phyloP scores from a whole-genome alignment of 2,113 vertebrate genomes.

The Pelusios castaneus region DNA sequence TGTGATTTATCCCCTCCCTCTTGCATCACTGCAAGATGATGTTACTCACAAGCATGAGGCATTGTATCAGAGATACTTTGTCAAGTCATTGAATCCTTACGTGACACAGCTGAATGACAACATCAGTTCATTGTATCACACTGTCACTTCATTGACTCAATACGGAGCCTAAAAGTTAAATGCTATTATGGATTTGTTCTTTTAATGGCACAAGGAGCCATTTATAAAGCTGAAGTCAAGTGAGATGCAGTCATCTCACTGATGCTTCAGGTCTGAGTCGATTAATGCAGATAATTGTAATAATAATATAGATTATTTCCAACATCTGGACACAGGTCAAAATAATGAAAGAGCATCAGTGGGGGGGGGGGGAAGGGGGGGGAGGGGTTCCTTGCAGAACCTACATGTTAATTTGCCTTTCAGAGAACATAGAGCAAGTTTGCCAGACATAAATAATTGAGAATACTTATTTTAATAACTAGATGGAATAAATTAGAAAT shows the following conservation, averaged over 20 bases:
- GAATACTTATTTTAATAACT: slow-evolving; percentile 22
- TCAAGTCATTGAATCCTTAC: background rate
- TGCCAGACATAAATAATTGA: background rate
- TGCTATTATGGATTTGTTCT: background rate
- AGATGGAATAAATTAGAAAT: slow-evolving; percentile 35
- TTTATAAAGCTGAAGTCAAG: background rate
- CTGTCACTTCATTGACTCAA: background rate
- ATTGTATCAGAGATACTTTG: background rate
- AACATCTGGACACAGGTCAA: background rate
- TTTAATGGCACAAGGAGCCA: background rate
- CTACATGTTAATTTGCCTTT: background rate
- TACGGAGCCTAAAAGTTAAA: background rate
- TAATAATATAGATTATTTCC: background rate
- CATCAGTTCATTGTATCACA: background rate
- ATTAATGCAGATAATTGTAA: background rate
- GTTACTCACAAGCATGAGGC: background rate
- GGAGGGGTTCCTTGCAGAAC: background rate
- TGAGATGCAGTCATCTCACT: background rate
- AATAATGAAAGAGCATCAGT: slow-evolving; percentile 11
- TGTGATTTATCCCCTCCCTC: background rate
- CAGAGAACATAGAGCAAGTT: fast-evolving
- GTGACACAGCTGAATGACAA: background rate
- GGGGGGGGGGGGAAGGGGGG: background rate
- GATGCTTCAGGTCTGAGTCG: background rate
- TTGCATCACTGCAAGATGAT: background rate